Conservation (phyloP, 2,797 vertebrate genomes). For the Pseudochromis fuscus region DNA sequence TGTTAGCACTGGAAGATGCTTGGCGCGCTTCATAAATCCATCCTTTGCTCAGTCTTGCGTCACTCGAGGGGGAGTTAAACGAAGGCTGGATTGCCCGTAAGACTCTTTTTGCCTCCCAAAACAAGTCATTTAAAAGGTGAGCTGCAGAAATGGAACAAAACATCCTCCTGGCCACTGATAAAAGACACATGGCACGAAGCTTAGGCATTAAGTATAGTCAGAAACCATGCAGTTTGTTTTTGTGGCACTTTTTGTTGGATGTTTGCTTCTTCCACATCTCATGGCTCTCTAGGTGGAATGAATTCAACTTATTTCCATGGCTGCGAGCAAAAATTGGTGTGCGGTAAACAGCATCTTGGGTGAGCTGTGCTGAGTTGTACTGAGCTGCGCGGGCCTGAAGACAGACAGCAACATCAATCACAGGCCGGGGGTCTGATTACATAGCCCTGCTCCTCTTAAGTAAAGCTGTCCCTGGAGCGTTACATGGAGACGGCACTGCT, state of each 20-base stretch:
- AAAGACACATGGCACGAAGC: slow-evolving; percentile 67
- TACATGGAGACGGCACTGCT: slow-evolving; percentile 67
- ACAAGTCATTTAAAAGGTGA: slow-evolving; percentile 71
- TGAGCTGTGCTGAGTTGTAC: slow-evolving; percentile 74
- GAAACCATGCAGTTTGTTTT: slow-evolving; percentile 61
- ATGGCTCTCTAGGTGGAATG: slow-evolving; percentile 71
- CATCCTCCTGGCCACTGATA: slow-evolving; percentile 73
- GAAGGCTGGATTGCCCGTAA: slow-evolving; percentile 50
- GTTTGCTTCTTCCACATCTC: slow-evolving; percentile 61
- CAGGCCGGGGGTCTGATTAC: slow-evolving; percentile 83
- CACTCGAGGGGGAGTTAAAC: slow-evolving; percentile 68
- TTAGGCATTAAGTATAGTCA: slow-evolving; percentile 50
- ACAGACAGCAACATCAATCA: slow-evolving; percentile 85
- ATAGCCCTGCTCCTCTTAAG: slow-evolving; percentile 79
- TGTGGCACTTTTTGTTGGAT: slow-evolving; percentile 65
- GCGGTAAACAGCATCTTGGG: slow-evolving; percentile 76
- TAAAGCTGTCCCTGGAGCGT: slow-evolving; percentile 80
- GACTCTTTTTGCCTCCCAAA: slow-evolving; percentile 62
- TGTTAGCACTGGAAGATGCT: slow-evolving; percentile 77
- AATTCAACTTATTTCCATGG: slow-evolving; percentile 77
- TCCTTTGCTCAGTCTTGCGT: slow-evolving; percentile 58
- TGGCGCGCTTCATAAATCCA: slow-evolving; percentile 76
- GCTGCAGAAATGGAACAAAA: slow-evolving; percentile 68
- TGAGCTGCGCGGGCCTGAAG: slow-evolving; percentile 74
- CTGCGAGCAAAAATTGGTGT: slow-evolving; percentile 63